A percentile compares a stretch with the other conserved stretches of the same genome.
phyloP scores from a whole-genome alignment of 1,140 invertebrate species.

The Drosophila sproati region DNA sequence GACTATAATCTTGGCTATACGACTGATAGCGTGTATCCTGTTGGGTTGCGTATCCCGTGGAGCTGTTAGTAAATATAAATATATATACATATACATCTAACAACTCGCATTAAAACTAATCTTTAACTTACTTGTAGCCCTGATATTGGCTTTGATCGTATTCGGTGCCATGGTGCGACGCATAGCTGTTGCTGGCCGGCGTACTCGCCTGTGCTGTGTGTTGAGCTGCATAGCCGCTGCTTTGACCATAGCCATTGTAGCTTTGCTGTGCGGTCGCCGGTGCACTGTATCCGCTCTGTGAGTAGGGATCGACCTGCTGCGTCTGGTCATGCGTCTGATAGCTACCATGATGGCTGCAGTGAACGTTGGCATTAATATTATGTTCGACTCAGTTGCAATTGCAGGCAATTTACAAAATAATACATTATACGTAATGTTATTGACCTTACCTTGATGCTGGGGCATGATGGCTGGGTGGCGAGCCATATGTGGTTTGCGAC shows the following conservation, averaged over 20 bases:
- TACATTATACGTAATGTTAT: not conserved
- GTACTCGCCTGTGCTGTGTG: slow-evolving; percentile 62
- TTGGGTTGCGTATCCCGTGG: slow-evolving; percentile 71
- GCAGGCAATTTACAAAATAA: not conserved
- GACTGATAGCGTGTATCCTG: slow-evolving; percentile 78
- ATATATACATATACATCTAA: not conserved
- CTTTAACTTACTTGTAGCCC: slow-evolving; percentile 67
- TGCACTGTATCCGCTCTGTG: slow-evolving; percentile 73
- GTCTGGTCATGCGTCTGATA: slow-evolving; percentile 78
- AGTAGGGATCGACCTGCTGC: slow-evolving; percentile 80
- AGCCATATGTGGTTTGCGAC: slow-evolving; percentile 68
- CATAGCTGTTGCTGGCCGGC: slow-evolving; percentile 70
- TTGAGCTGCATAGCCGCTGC: slow-evolving; percentile 60
- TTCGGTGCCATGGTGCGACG: slow-evolving; percentile 63
- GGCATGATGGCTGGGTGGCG: slow-evolving; percentile 69
- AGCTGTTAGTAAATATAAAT: slow-evolving; percentile 43
- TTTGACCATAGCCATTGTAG: slow-evolving; percentile 81
- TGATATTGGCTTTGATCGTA: slow-evolving; percentile 84
- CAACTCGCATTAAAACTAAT: not conserved
- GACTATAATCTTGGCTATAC: slow-evolving; percentile 81
- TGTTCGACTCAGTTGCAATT: not conserved
- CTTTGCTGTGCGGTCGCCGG: slow-evolving; percentile 62
- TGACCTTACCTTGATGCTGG: slow-evolving; percentile 69
- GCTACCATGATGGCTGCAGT: slow-evolving; percentile 70
- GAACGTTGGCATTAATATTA: slow-evolving; percentile 45